Base-by-base conservation (phyloP, 35 echinoderm and acorn worm species). In the Holothuria glaberrima region DNA sequence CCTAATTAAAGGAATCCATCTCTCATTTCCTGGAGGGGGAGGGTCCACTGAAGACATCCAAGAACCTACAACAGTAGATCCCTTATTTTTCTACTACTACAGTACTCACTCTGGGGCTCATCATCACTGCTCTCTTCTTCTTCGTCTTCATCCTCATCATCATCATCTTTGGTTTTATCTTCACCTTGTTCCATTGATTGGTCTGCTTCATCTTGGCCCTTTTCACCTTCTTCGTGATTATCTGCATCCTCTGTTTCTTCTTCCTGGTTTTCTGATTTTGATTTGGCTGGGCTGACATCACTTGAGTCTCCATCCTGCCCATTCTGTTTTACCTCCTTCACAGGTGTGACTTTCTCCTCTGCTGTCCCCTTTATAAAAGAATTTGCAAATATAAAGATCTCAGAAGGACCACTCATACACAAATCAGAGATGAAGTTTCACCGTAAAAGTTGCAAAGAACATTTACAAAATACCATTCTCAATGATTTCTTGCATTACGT, bases 81-180 rank as follows among this genome's bases (percentile, higher is more conserved):
- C 28, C 19, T 31, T 13, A 3, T 18, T 30, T 18, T n/a, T 60
- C 30, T 31, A 71, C 22, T 28, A 32, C 45, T 0, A 6, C 36
- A 35, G 14, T 34, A 59, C 67, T 86, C 58, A 86, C 82, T 59
- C 13, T 83, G 83, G 16, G 79, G 92, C 70, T 89, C 86, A 82
- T 83, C 86, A 83, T 92, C 91, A 73, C 91, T 89, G 7, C 74
- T 80, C 45, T 88, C 73, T 16, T 83, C 86, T 22, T 93, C 92
- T 1, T 89, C 87, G 9, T 59, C 36, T 41, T 90, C 88, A 21
- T 82, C 91, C 9, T 61, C 86, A 31, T 71, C 74, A 41, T 70
- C 86, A 10, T 89, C 61, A 9, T 86, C 69, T 61, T 87, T 73
- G 6, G 22, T 77, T 58, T 56, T 48, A 26, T 12, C 57, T n/a